phyloP scores from a whole-genome alignment of 2,888 invertebrate species.

The Hoplodrina ambigua region DNA sequence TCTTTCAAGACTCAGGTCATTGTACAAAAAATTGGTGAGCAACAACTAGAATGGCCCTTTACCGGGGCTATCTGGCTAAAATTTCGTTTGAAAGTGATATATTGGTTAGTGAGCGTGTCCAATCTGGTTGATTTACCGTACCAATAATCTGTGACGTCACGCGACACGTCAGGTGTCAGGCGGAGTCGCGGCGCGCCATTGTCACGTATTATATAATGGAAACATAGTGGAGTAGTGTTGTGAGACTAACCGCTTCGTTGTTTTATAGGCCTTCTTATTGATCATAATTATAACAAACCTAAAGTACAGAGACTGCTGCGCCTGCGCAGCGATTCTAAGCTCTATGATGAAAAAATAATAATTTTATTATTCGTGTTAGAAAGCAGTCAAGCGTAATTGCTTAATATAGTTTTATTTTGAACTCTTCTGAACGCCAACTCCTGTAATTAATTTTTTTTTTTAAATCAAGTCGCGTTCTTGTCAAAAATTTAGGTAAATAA shows the following conservation, averaged over 20 bases:
- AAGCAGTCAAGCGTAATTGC: no score
- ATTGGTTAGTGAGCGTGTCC: slow-evolving; percentile 81
- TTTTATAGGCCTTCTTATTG: not conserved
- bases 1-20: slow-evolving; percentile 54
- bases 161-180: slow-evolving; percentile 80
- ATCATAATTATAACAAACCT: no score
- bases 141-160: slow-evolving; percentile 85
- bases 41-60: slow-evolving; percentile 50
- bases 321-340: no score
- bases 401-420: no score
- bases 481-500: no score
- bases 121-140: slow-evolving; percentile 85
- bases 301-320: no score
- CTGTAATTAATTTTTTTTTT: no score
- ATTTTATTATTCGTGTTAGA: no score
- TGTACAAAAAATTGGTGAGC: slow-evolving; percentile 69
- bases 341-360: no score
- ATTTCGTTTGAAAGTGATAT: slow-evolving; percentile 71
- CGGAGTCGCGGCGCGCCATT: slow-evolving; percentile 70
- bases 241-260: not conserved
- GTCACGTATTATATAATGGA: slow-evolving; percentile 72
- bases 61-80: slow-evolving; percentile 54
- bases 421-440: no score
- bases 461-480: no score
- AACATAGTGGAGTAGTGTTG: slow-evolving; percentile 57